phyloP scores from a whole-genome alignment of 1,140 invertebrate species.

The Drosophila mayri region DNA sequence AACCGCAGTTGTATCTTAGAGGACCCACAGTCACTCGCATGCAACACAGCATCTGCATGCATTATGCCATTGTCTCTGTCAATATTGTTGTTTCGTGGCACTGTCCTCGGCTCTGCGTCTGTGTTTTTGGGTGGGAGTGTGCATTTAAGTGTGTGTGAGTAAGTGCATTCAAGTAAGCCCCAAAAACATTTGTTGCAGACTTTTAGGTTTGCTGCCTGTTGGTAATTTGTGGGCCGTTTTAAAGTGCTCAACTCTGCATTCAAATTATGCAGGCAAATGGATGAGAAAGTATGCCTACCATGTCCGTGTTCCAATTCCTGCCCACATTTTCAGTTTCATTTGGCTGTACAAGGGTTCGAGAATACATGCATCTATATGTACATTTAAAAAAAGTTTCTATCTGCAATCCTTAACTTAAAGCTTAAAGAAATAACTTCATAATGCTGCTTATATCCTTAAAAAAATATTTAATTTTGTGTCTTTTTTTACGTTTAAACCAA shows the following conservation, averaged over 20 bases:
- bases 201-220: slow-evolving; percentile 52
- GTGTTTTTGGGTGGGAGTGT: slow-evolving; percentile 20
- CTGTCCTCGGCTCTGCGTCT: slow-evolving; percentile 39
- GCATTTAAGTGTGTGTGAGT: slow-evolving; percentile 14
- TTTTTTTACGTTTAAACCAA: neutral
- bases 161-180: slow-evolving; percentile 43
- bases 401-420: neutral
- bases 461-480: too few relatives aligned
- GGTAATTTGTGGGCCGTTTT: slow-evolving; percentile 66
- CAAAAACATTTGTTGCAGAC: slow-evolving; percentile 77
- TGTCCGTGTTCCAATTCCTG: slow-evolving; percentile 2
- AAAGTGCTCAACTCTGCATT: slow-evolving; percentile 57
- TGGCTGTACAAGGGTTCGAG: too few relatives aligned
- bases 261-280: slow-evolving; percentile 47
- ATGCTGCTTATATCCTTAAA: too few relatives aligned
- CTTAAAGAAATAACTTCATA: too few relatives aligned
- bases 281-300: slow-evolving; percentile 6
- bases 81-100: slow-evolving; percentile 72
- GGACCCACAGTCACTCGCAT: slow-evolving; percentile 37
- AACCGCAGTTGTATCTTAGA: neutral
- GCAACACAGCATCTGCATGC: slow-evolving; percentile 64
- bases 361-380: too few relatives aligned
- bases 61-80: slow-evolving; percentile 79
- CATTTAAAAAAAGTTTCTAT: neutral
- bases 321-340: slow-evolving; percentile 4